Evolutionary conservation across 2,113 vertebrate genomes (phyloP).

Genomic region (Xenotilapia caudafasciata): DNA sequence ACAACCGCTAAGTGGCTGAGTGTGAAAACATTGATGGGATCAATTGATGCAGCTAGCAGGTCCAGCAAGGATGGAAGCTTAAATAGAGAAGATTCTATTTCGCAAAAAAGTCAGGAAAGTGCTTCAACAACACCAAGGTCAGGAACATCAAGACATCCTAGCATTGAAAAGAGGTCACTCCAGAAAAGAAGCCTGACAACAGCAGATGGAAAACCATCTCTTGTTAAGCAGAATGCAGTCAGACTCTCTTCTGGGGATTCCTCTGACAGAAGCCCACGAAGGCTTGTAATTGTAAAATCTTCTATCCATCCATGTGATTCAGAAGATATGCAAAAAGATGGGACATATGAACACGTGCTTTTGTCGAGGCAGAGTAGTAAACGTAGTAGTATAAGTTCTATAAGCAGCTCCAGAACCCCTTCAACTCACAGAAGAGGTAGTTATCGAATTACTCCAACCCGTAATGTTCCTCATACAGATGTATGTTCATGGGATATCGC

Average conservation of each 20-base stretch:
- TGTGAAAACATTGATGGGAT: conserved; percentile 55
- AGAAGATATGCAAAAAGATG: conserved; percentile 54
- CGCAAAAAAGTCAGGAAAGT: conserved; percentile 54
- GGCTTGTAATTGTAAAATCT: conserved; percentile 41
- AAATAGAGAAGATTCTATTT: conserved; percentile 39
- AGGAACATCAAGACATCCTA: conserved; percentile 33
- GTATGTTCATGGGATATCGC: conserved; percentile 64
- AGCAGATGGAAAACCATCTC: conserved; percentile 58
- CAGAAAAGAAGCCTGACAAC: conserved; percentile 60
- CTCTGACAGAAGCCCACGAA: conserved; percentile 54
- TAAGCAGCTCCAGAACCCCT: conserved; percentile 61
- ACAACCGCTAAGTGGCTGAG: conserved; percentile 53
- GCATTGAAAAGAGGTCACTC: conserved; percentile 39
- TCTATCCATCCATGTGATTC: conserved; percentile 46
- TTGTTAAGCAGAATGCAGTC: conserved; percentile 70
- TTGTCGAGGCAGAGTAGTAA: conserved; percentile 59
- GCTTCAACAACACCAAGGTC: conserved; percentile 27
- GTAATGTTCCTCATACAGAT: conserved; percentile 43
- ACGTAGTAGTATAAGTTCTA: conserved; percentile 45
- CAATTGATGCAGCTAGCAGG: conserved; percentile 41
- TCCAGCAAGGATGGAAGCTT: conserved; percentile 19
- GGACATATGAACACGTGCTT: conserved; percentile 51
- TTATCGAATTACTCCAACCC: conserved; percentile 32
- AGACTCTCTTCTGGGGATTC: conserved; percentile 66
- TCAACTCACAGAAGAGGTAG: conserved; percentile 60